Conservation (phyloP, 2,797 vertebrate genomes). For the Argyrosomus regius region DNA sequence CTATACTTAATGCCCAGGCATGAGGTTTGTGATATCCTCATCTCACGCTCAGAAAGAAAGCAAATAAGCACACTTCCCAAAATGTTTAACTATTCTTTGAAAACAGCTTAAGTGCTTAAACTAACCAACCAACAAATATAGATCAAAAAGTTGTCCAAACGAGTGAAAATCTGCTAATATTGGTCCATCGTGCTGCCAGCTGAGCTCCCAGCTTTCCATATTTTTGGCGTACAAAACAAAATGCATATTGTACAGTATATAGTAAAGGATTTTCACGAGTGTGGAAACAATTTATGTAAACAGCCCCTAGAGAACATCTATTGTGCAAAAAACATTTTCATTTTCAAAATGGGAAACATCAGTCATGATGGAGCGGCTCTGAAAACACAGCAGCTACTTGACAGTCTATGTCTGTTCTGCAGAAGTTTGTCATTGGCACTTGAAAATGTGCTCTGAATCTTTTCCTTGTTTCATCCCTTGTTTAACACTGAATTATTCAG, state of each 20-base stretch:
- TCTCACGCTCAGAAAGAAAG: not conserved
- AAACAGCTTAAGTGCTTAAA: not conserved
- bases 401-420: slow-evolving; percentile 8
- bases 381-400: slow-evolving; percentile 1
- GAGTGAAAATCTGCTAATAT: not conserved
- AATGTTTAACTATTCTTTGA: not conserved
- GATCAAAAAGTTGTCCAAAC: not conserved
- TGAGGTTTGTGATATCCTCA: too few species aligned
- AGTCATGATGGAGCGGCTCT: not conserved
- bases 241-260: not conserved
- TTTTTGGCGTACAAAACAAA: not conserved
- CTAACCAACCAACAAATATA: not conserved
- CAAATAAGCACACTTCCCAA: not conserved
- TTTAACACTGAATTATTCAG: slow-evolving; percentile 62
- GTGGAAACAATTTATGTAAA: slow-evolving; percentile 16
- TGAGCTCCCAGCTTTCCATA: not conserved
- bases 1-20: too few species aligned
- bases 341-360: slow-evolving; percentile 12
- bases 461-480: slow-evolving; percentile 43
- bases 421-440: not conserved
- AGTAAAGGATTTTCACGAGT: not conserved
- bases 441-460: slow-evolving; percentile 32
- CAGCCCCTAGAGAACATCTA: slow-evolving; percentile 2
- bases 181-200: not conserved
- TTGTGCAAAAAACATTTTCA: slow-evolving; percentile 5